Conservation (phyloP, 2,888 invertebrate genomes). For the Noctua janthina region DNA sequence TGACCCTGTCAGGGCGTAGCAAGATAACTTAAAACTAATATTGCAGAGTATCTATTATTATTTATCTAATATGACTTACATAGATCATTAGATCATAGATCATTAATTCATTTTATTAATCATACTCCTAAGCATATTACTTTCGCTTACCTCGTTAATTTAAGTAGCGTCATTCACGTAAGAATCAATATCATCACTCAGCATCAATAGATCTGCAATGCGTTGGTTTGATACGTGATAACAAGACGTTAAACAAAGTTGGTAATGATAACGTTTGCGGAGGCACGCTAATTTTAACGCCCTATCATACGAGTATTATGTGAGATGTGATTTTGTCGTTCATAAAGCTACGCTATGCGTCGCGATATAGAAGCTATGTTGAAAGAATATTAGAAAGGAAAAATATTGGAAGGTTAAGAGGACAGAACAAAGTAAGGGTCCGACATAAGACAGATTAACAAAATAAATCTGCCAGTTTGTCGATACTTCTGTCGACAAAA, state of each 20-base stretch:
- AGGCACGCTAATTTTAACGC: constrained; percentile 43
- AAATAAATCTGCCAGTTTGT: no score
- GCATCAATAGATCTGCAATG: constrained; percentile 15
- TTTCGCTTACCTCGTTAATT: constrained; percentile 14
- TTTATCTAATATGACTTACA: no score
- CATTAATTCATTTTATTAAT: not conserved
- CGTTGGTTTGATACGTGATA: constrained; percentile 12
- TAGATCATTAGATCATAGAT: no score
- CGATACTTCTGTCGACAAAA: no score
- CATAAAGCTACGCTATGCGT: constrained; percentile 7
- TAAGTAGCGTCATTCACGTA: constrained; percentile 14
- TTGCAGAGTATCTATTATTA: no score
- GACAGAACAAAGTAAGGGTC: not conserved
- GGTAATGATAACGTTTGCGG: constrained; percentile 29
- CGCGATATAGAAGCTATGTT: constrained; percentile 7
- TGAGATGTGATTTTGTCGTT: not conserved
- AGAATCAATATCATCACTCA: not conserved
- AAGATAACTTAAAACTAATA: no score
- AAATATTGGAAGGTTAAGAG: not conserved
- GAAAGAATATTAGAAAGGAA: not conserved
- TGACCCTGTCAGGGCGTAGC: no score
- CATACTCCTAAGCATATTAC: not conserved
- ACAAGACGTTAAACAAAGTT: constrained; percentile 27
- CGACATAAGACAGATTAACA: not conserved
- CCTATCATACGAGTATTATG: constrained; percentile 18